Evolutionary conservation across 2,888 invertebrate species (phyloP).

Genomic region (Candidula unifasciata): DNA sequence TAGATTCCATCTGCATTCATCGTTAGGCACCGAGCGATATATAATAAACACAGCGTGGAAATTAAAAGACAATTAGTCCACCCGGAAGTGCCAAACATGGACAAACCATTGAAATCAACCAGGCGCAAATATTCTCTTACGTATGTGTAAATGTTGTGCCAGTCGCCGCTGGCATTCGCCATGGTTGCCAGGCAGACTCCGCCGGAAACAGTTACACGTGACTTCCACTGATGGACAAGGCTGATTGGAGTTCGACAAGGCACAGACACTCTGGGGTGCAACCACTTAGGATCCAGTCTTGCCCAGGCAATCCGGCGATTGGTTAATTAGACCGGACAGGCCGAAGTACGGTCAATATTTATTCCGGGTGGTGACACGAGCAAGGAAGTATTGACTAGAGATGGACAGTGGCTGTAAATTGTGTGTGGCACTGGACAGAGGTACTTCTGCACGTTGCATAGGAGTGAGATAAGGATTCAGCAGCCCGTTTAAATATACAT

Average conservation of each 20-base stretch:
- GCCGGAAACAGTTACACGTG: constrained; percentile 23
- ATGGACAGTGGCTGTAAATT: constrained; percentile 9
- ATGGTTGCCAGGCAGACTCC: too few species aligned
- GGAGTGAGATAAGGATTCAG: too few species aligned
- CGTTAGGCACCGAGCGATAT: too few species aligned
- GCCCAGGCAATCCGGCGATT: constrained; percentile 18
- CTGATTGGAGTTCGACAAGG: not conserved
- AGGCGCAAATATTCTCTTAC: too few species aligned
- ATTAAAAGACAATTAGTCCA: too few species aligned
- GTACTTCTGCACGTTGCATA: too few species aligned
- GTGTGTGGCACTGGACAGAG: not conserved
- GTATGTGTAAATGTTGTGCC: not conserved
- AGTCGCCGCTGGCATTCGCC: not conserved
- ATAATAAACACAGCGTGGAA: too few species aligned
- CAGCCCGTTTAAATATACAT: too few species aligned
- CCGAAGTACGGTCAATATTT: constrained; percentile 25
- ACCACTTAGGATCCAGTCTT: constrained; percentile 1
- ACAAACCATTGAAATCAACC: too few species aligned
- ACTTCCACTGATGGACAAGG: constrained; percentile 14
- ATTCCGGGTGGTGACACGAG: not conserved
- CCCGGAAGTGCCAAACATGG: too few species aligned
- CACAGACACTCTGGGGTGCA: not conserved
- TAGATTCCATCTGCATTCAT: too few species aligned
- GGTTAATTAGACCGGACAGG: constrained; percentile 39
- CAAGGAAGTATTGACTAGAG: not conserved